Evolutionary conservation across 2,888 invertebrate species (phyloP).

Genomic region (Isotomurus palustris): DNA sequence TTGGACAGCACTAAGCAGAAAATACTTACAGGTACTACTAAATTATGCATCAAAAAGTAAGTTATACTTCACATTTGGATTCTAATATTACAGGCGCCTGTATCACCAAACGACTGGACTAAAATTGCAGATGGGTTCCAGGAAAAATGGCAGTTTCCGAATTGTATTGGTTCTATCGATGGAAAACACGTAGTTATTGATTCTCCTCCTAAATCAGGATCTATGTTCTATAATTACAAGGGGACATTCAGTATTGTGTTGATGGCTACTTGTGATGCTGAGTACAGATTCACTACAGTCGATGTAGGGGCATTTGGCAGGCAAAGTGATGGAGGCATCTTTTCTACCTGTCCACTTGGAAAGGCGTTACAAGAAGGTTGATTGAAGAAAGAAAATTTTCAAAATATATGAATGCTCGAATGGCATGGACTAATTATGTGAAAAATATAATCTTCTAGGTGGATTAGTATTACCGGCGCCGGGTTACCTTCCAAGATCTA

Average conservation of each 20-base stretch:
- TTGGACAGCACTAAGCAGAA: too few relatives aligned
- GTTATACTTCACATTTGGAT: too few relatives aligned
- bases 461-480: constrained; percentile 1
- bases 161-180: constrained; percentile 20
- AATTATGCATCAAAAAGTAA: too few relatives aligned
- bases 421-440: too few relatives aligned
- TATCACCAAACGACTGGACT: too few relatives aligned
- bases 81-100: too few relatives aligned
- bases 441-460: background rate
- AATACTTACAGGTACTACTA: too few relatives aligned
- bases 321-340: constrained; percentile 18
- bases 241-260: constrained; percentile 16
- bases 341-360: constrained; percentile 10
- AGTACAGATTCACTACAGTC: constrained; percentile 14
- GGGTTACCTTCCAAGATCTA: constrained; percentile 2
- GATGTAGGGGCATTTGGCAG: constrained; percentile 18
- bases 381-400: background rate
- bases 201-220: constrained; percentile 7
- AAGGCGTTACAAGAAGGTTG: constrained; percentile 1
- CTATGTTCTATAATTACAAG: constrained; percentile 37
- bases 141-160: constrained; percentile 13
- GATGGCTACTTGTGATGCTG: constrained; percentile 17
- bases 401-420: background rate
- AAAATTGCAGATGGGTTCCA: too few relatives aligned
- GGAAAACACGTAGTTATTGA: constrained; percentile 18